Evolutionary conservation across 2,113 vertebrate species (phyloP).

Genomic region (Gymnobelideus leadbeateri): DNA sequence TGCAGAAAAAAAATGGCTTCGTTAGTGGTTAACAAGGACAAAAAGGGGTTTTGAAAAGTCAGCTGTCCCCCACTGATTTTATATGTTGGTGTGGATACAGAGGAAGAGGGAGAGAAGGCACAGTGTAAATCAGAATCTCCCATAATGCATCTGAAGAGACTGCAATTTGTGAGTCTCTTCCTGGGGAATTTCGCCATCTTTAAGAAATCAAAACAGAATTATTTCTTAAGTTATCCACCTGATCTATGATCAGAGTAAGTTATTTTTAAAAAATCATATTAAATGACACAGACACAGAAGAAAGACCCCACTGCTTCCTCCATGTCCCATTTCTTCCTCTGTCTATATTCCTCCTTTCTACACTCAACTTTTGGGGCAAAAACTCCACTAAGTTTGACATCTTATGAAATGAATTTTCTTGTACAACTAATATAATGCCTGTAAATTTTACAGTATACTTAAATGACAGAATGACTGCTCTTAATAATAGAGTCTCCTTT

Average conservation of each 20-base stretch:
- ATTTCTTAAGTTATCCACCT: slow-evolving; percentile 72
- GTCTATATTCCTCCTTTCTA: background rate
- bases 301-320: background rate
- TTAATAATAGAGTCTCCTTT: slow-evolving; percentile 40
- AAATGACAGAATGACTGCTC: slow-evolving; percentile 20
- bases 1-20: slow-evolving; percentile 65
- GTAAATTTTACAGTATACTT: slow-evolving; percentile 26
- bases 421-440: background rate
- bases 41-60: slow-evolving; percentile 72
- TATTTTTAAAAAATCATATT: slow-evolving; percentile 35
- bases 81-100: background rate
- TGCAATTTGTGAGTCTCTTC: background rate
- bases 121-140: slow-evolving; percentile 56
- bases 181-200: background rate
- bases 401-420: background rate
- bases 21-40: slow-evolving; percentile 58
- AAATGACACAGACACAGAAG: slow-evolving; percentile 11
- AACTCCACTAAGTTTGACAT: slow-evolving; percentile 17
- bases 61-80: slow-evolving; percentile 53
- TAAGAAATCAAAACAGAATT: slow-evolving; percentile 41
- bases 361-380: background rate
- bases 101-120: background rate
- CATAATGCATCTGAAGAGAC: slow-evolving; percentile 28
- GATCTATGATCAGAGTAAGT: slow-evolving; percentile 8
- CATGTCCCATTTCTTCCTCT: slow-evolving; percentile 1